These are phyloP conservation scores for Eucera pruinosa DNA, from an alignment of 2,888 invertebrate species.

Conservation along the genomic window DNA sequence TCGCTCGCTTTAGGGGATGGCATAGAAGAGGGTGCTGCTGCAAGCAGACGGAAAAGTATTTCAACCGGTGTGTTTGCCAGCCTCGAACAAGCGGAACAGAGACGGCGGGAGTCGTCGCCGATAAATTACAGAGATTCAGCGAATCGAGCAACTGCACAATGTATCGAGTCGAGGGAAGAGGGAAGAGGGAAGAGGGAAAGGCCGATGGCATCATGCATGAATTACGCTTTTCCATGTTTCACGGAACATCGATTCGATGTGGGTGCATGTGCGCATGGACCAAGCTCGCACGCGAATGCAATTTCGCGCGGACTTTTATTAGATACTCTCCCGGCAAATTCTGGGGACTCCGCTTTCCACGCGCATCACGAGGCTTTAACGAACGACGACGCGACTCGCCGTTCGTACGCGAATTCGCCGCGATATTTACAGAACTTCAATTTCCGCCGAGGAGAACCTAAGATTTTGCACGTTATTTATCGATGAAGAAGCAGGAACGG, in stretches of 20 bases:
- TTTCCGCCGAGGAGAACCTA: conserved; percentile 2
- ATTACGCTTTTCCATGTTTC: conserved; percentile 58
- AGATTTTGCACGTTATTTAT: conserved; percentile 6
- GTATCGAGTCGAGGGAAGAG: conserved; percentile 28
- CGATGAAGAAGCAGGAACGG: conserved; percentile 12
- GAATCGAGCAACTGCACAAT: conserved; percentile 43
- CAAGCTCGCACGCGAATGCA: conserved; percentile 24
- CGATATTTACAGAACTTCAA: conserved; percentile 20
- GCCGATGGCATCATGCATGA: conserved; percentile 55
- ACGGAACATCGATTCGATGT: conserved; percentile 35
- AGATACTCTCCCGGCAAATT: conserved; percentile 14
- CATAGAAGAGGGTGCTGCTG: not conserved
- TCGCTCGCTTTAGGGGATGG: too few species aligned
- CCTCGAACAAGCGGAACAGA: not conserved
- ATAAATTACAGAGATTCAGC: conserved; percentile 59
- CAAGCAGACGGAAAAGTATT: not conserved
- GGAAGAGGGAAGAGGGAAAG: not conserved
- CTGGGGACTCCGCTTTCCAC: not conserved
- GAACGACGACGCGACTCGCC: not conserved
- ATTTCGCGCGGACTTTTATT: conserved; percentile 40
- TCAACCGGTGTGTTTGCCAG: too few species aligned
- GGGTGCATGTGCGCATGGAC: not conserved
- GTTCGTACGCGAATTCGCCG: not conserved
- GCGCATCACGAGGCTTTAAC: conserved; percentile 11
- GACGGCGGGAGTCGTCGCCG: conserved; percentile 17